Conservation (phyloP, 1,140 invertebrate genomes). For the Leptinotarsa lineolata region DNA sequence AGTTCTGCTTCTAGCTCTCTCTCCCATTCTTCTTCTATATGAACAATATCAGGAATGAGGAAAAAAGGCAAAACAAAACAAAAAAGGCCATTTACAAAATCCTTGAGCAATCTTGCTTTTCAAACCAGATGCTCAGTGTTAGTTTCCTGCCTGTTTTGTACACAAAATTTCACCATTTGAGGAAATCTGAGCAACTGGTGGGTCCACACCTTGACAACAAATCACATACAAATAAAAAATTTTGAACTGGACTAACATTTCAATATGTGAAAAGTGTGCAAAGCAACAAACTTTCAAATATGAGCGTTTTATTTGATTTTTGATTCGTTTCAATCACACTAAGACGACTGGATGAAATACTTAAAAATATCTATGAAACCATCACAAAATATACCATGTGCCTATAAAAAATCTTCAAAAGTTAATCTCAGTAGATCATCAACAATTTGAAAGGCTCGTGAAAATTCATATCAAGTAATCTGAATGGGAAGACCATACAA, state of each 20-base stretch:
- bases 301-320: too few species aligned
- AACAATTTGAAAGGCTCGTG: too few species aligned
- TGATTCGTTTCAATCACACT: too few species aligned
- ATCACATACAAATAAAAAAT: slow-evolving; percentile 26
- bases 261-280: not conserved
- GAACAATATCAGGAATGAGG: slow-evolving; percentile 47
- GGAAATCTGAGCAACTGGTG: slow-evolving; percentile 43
- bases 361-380: too few species aligned
- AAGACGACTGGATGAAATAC: too few species aligned
- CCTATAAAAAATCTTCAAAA: too few species aligned
- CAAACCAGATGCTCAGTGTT: slow-evolving; percentile 51
- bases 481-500: too few species aligned
- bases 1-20: slow-evolving; percentile 89
- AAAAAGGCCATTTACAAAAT: slow-evolving; percentile 36
- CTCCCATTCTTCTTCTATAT: slow-evolving; percentile 87
- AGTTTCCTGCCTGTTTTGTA: slow-evolving; percentile 49
- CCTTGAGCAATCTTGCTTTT: slow-evolving; percentile 35
- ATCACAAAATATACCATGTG: too few species aligned
- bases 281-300: too few species aligned
- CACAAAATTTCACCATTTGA: slow-evolving; percentile 18
- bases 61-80: slow-evolving; percentile 44
- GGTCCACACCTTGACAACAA: slow-evolving; percentile 40
- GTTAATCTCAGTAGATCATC: too few species aligned
- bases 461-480: too few species aligned
- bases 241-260: not conserved